Base-by-base conservation (phyloP, 2,888 invertebrate species). In the Idaea straminata region DNA sequence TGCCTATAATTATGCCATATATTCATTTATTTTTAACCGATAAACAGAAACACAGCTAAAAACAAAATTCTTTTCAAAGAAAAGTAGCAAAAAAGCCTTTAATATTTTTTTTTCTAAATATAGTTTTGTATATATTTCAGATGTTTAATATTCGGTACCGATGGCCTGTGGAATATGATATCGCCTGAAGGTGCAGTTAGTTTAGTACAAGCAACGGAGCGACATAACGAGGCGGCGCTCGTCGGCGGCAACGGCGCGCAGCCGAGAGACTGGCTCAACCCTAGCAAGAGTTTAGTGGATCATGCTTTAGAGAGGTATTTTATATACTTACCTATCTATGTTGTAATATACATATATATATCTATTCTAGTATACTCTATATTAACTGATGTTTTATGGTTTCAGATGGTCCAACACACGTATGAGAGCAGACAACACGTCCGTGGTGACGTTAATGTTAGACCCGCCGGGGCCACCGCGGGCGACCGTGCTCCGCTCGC, bases 91-190 rank as follows among this genome's bases (percentile, higher is more conserved):
- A 25, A 25, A 25, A 25, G 25, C 3, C 2, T 25, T 25, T 25
- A n/a, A n/a, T 25, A 25, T 25, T 2, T 2, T 25, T 25, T 2
- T 7, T 36, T 36, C 5, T 10, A 36, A 38, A 62, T 25, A 57
- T 47, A 16, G 59, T 15, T 15, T 15, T 4, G 58, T 62, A 60
- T 16, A 35, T 59, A 15, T 87, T 85, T 35, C 81, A 94, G 97
- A 76, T 99, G 99, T 92, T 93, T 99, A 59, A 96, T 99, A 73
- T 96, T 99, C 79, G 99, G 98, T 64, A 98, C 99, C 0, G 99
- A 99, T 87, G 99, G 99, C 0, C 91, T 99, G 57, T 99, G 98
- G 97, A 99, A 99, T 88, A 98, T 99, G 95, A 91, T 99, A 71
- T 95, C 95, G 1, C 95, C 98, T 0, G 95, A 96, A 74, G 95